Conservation (phyloP, 1,140 invertebrate species). For the Argopecten irradians region DNA sequence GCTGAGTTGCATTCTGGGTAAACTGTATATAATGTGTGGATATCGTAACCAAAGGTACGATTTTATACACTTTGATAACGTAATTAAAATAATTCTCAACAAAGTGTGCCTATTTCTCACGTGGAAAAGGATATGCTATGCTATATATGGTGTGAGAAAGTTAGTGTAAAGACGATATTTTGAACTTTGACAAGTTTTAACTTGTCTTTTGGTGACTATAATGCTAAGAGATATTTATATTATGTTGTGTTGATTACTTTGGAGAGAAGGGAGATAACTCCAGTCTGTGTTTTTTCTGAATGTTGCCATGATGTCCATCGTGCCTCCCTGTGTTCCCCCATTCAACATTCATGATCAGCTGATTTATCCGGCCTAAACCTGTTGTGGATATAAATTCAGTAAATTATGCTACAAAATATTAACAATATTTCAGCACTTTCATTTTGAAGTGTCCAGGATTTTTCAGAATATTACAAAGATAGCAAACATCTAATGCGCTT, state of each 20-base stretch:
- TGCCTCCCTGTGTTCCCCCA: conserved; percentile 12
- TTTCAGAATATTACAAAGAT: too few species aligned
- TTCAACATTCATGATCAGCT: neutral
- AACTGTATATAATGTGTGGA: neutral
- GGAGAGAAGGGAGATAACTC: neutral
- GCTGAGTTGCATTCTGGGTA: neutral
- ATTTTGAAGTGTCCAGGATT: too few species aligned
- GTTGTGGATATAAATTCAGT: too few species aligned
- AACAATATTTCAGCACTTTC: too few species aligned
- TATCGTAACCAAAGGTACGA: neutral
- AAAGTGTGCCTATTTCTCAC: neutral
- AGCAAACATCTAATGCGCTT: too few species aligned
- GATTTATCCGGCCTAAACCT: neutral
- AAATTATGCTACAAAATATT: too few species aligned
- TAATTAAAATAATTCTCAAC: neutral
- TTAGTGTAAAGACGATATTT: neutral
- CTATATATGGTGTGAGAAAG: neutral
- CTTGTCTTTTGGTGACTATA: neutral
- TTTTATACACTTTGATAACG: neutral
- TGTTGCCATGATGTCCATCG: neutral
- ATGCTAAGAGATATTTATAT: neutral
- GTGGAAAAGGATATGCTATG: neutral
- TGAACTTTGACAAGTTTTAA: neutral
- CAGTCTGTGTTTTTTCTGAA: neutral
- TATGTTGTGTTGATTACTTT: neutral